phyloP scores from a whole-genome alignment of 2,797 vertebrate genomes.

The Emydoidea blandingii region DNA sequence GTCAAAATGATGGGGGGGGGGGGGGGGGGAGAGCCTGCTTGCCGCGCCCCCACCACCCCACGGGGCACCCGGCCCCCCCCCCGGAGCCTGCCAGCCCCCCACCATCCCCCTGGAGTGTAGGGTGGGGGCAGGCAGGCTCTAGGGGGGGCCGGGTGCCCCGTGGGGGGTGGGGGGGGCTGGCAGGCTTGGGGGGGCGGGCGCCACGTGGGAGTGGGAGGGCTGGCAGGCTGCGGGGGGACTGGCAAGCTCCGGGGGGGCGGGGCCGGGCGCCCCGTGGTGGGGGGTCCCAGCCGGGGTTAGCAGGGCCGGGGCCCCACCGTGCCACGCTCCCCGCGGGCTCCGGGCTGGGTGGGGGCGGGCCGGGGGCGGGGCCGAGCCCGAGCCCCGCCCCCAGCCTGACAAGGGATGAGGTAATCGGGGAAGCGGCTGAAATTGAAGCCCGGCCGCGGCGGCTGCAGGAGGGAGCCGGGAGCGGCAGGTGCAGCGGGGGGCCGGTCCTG shows the following conservation, averaged over 20 bases:
- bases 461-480: slow-evolving; percentile 26
- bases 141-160: neutral
- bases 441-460: slow-evolving; percentile 74
- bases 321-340: neutral
- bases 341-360: slow-evolving; percentile 16
- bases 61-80: no score
- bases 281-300: neutral
- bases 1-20: neutral
- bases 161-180: no score
- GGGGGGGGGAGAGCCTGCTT: neutral
- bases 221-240: neutral
- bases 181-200: neutral
- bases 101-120: neutral
- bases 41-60: no score
- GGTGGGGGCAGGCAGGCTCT: no score
- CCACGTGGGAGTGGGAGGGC: neutral
- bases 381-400: slow-evolving; percentile 70
- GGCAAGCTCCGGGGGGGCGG: rapidly evolving
- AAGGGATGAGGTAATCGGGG: slow-evolving; percentile 85
- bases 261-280: neutral
- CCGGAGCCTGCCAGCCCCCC: neutral
- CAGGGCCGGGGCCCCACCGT: no score
- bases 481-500: slow-evolving; percentile 22
- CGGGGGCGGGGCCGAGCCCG: slow-evolving; percentile 64
- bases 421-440: slow-evolving; percentile 81